Base-by-base conservation (phyloP, 2,888 invertebrate species). In the Caenorhabditis becei region DNA sequence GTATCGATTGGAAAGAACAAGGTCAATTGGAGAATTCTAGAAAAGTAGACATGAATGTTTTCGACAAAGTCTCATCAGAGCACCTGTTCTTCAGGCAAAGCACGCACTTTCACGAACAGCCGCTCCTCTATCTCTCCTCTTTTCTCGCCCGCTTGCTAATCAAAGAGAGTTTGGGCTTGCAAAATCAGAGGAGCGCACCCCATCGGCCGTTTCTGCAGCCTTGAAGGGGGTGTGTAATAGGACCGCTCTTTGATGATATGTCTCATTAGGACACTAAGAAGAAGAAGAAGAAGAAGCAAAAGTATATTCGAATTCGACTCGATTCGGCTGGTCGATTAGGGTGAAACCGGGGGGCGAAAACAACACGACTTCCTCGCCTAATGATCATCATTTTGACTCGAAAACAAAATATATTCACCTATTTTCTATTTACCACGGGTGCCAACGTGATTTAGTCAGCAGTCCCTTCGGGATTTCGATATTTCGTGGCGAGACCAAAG, bases 31-130 rank as follows among this genome's bases (percentile, higher is more conserved):
- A n/a, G n/a, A n/a, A n/a, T n/a, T n/a, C n/a, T n/a, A n/a, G n/a
- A n/a, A n/a, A n/a, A n/a, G n/a, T 14, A 41, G 41, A 10, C 41
- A 41, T 5, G 41, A 41, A 41, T 11, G 41, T 41, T 41, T 41
- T 41, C 41, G 16, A 41, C 47, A n/a, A 47, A 10, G 18, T n/a
- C 18, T 20, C 41, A 11, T 14, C 41, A 11, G 41, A 62, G 62
- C 71, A 71, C 71, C 71, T 71, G 71, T 26, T 62, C 61, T 23
- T 47, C 16, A 3, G 20, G 47, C 1, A 23, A 8, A 35, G 37
- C 63, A 63, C 56, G 72, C 63, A 63, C 72, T 74, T 66, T 66
- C 26, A 11, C 65, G 65, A 74, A 74, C 74, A 74, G 65, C 65
- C 74, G 74, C 74, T 74, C 59, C 18, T 16, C 47, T 59, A 20